Base-by-base conservation (phyloP, 2,888 invertebrate species). In the Azorinus chamasolen region DNA sequence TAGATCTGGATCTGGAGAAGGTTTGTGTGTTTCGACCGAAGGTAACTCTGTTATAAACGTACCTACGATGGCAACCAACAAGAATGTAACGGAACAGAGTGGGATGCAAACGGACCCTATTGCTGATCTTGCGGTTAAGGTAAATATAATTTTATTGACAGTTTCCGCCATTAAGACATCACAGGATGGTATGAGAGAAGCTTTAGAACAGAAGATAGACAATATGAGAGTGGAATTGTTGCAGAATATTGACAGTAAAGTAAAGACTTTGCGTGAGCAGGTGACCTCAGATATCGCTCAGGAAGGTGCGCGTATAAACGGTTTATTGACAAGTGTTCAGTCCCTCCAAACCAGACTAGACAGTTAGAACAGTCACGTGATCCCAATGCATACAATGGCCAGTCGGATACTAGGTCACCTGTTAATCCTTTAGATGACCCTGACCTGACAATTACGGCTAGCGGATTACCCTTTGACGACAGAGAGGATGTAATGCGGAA, bases 161-260 rank as follows among this genome's bases (percentile, higher is more conserved):
- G n/a, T n/a, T n/a, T n/a, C n/a, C n/a, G 16, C n/a, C 8, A 16
- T 59, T 24, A 58, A 53, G 24, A 68, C 20, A 43, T 18, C 22
- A 18, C 69, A 61, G 25, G 46, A 61, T 51, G 18, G 53, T 27
- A 18, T 69, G 46, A 51, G 54, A 43, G 39, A 46, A 14, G 25
- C 27, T 37, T 46, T 69, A 12, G 69, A 69, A 20, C 53, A 57
- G 4, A 69, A 58, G 41, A 61, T 69, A 8, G 69, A 69, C 43
- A 69, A 69, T 45, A 18, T 69, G 20, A 59, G 54, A 32, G 41
- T 53, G 27, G 69, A 69, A n/a, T n/a, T 69, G 14, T 24, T 64
- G 45, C 39, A 43, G 18, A 53, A 53, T 22, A 64, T 64, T 8
- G 64, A 64, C 45, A 18, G 22, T 16, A 64, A 64, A 25, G 25